Evolutionary conservation across 2,888 invertebrate species (phyloP), one percentile per base, ranked within the genome.

Genomic region (Drosophila neotestacea): DNA sequence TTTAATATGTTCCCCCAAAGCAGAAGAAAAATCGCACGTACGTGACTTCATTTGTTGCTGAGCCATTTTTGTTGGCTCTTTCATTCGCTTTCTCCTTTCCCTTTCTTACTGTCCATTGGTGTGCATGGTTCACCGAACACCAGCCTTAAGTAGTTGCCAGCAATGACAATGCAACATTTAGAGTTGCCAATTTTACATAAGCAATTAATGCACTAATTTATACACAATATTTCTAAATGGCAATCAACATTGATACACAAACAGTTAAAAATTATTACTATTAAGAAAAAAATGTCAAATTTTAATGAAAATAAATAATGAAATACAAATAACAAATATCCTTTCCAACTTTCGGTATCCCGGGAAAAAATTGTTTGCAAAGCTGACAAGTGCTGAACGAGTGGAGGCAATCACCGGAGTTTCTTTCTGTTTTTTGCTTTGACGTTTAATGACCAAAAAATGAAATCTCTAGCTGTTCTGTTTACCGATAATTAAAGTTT

Each of bases 11-110:
- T 85, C 88, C 84, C 73, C 83, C 88, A 81, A 89, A 87, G 88
- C 88, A 85, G 73, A 91, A 90, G 91, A 91, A 90, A 91, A 91
- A 91, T 91, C 89, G 83, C 82, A 86, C 77, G 86, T 81, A 91
- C 91, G 91, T 91, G 91, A 91, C 92, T 91, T 91, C 90, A 90
- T 91, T 91, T 91, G 78, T 77, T 74, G 87, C 85, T 69, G 62
- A 58, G 66, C 69, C 79, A 70, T 77, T 77, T 79, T 76, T 66
- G 71, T 74, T 77, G 73, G 62, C 61, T 38, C 56, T 73, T 70
- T 71, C 78, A 56, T 47, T 70, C 64, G 65, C 42, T 44, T 55
- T 56, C 54, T 69, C 55, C 70, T 63, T 55, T 58, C 54, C 54
- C 58, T 60, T 54, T 6, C 44, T 42, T 30, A 27, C 56, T 39